Conservation (phyloP, 2,113 vertebrate genomes). For the Cephalopterus ornatus region DNA sequence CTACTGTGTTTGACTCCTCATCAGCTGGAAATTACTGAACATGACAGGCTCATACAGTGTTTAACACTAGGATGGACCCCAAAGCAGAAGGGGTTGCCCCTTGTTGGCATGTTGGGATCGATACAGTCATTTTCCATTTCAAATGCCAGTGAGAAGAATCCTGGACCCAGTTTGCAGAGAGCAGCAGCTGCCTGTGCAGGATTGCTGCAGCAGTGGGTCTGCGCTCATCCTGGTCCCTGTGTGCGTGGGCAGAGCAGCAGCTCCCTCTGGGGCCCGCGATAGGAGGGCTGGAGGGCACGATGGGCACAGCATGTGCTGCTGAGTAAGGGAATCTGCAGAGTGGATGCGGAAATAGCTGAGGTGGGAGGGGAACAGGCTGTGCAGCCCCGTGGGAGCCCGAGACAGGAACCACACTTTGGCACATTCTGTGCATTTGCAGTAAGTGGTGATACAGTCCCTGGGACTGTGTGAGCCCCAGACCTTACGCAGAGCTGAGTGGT, state of each 20-base stretch:
- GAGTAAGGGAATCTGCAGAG: not conserved
- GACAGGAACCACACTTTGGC: not conserved
- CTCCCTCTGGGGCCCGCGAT: not conserved
- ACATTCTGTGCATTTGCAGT: not conserved
- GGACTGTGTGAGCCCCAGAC: not conserved
- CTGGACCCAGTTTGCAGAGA: not conserved
- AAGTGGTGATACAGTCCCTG: not conserved
- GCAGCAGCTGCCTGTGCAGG: not conserved
- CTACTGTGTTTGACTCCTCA: not conserved
- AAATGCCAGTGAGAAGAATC: not conserved
- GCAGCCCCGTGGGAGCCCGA: not conserved
- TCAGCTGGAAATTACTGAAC: slow-evolving; percentile 11
- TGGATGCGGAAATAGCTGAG: not conserved
- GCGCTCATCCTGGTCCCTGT: not conserved
- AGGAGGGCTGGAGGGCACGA: not conserved
- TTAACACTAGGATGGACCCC: not conserved
- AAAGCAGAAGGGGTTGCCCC: not conserved
- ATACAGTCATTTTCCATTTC: not conserved
- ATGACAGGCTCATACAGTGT: not conserved
- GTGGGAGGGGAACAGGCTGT: not conserved
- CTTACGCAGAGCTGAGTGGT: fast-evolving
- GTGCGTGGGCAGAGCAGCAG: not conserved
- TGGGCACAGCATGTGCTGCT: not conserved
- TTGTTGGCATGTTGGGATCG: not conserved
- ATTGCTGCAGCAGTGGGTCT: not conserved